Evolutionary conservation across 1,140 invertebrate species (phyloP).

Genomic region (Pseudomyrmex sp.): DNA sequence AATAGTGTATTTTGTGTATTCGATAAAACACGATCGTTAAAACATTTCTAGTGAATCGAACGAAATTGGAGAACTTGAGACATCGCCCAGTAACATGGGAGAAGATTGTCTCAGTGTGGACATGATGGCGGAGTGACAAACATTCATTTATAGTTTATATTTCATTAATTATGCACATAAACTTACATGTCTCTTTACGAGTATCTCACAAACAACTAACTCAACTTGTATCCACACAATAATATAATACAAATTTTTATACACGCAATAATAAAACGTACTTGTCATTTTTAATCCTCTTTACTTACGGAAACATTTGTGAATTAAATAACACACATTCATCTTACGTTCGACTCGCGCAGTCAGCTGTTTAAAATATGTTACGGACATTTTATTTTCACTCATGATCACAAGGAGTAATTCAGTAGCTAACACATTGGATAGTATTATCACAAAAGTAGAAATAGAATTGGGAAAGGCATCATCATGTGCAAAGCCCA

Average conservation of each 20-base stretch:
- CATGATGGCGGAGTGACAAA: conserved; percentile 84
- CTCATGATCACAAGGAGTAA: conserved; percentile 52
- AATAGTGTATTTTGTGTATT: background rate
- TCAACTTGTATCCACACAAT: conserved; percentile 67
- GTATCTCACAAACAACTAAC: conserved; percentile 65
- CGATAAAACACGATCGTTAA: background rate
- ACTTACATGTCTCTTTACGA: conserved; percentile 68
- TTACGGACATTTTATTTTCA: conserved; percentile 8
- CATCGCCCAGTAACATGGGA: conserved; percentile 90
- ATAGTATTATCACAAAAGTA: conserved; percentile 72
- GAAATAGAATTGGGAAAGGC: conserved; percentile 56
- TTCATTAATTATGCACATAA: conserved; percentile 71
- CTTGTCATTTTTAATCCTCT: background rate
- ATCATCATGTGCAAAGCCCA: conserved; percentile 26
- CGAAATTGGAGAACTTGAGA: conserved; percentile 91
- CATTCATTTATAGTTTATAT: conserved; percentile 62
- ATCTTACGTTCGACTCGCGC: conserved; percentile 19
- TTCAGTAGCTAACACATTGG: conserved; percentile 62
- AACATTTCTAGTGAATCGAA: conserved; percentile 90
- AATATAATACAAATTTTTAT: conserved; percentile 76
- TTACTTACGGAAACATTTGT: background rate
- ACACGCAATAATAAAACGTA: conserved; percentile 56
- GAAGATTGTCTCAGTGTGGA: conserved; percentile 89
- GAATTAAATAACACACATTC: background rate
- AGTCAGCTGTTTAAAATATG: conserved; percentile 55